These are phyloP conservation scores for Carlito syrichta DNA, from an alignment of 2,113 vertebrate species.

Conservation along the genomic window DNA sequence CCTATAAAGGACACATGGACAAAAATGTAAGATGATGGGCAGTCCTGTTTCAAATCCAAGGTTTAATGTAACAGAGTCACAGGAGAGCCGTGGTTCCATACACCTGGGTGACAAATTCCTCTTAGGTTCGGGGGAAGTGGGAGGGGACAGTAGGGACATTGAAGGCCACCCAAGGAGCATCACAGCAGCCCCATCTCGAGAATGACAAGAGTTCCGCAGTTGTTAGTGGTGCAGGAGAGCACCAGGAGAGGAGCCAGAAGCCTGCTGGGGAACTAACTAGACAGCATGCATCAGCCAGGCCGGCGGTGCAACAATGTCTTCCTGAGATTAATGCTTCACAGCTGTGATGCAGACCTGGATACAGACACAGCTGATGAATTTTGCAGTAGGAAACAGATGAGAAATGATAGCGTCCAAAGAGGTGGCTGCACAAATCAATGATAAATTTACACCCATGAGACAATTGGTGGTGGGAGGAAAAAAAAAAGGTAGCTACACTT, in stretches of 20 bases:
- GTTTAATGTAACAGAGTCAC: neutral
- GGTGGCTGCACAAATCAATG: slow-evolving; percentile 11
- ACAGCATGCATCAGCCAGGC: neutral
- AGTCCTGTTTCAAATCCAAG: slow-evolving; percentile 27
- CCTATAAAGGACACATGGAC: neutral
- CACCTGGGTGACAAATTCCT: slow-evolving; percentile 47
- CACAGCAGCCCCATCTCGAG: neutral
- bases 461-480: neutral
- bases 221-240: slow-evolving; percentile 14
- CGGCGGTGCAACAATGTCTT: neutral
- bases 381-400: slow-evolving; percentile 61
- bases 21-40: slow-evolving; percentile 16
- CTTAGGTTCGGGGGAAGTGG: slow-evolving; percentile 35
- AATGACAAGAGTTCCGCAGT: slow-evolving; percentile 20
- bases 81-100: neutral
- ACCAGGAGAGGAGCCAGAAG: slow-evolving; percentile 42
- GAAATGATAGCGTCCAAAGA: slow-evolving; percentile 58
- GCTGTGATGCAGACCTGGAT: slow-evolving; percentile 60
- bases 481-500: neutral
- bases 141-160: slow-evolving; percentile 33
- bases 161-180: slow-evolving; percentile 10
- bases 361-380: slow-evolving; percentile 49
- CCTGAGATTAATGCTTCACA: slow-evolving; percentile 69
- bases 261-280: slow-evolving; percentile 57
- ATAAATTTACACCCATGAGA: slow-evolving; percentile 44